Conservation (phyloP, 2,888 invertebrate genomes). For the Acleris cristana region DNA sequence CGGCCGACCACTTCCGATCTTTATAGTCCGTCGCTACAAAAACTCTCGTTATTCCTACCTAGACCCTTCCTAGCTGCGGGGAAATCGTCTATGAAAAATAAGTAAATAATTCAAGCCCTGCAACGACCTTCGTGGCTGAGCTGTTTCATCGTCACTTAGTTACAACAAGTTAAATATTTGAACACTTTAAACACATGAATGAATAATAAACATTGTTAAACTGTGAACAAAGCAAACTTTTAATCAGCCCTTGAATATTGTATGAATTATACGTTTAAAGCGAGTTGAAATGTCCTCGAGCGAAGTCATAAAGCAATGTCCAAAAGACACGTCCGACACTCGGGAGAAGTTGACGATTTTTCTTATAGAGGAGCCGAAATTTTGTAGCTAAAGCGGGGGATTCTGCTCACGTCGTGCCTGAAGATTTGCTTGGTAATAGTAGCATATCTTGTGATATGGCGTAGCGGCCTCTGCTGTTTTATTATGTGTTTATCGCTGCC, state of each 20-base stretch:
- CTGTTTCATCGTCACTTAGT: no score
- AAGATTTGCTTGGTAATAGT: slow-evolving; percentile 42
- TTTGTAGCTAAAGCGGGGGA: slow-evolving; percentile 19
- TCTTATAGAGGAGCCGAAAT: slow-evolving; percentile 15
- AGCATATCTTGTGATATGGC: slow-evolving; percentile 46
- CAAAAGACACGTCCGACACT: slow-evolving; percentile 16
- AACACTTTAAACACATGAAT: neutral
- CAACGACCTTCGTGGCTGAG: no score
- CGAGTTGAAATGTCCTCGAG: neutral
- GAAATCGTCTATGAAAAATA: neutral
- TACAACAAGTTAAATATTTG: no score
- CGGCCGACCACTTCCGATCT: slow-evolving; percentile 4
- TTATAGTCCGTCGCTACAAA: slow-evolving; percentile 4
- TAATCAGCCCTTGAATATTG: slow-evolving; percentile 1
- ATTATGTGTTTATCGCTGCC: slow-evolving; percentile 70
- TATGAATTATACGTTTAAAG: neutral
- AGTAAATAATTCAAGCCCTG: neutral
- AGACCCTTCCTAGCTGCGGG: slow-evolving; percentile 1
- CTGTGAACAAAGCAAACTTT: neutral
- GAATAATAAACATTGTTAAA: neutral
- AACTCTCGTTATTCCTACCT: neutral
- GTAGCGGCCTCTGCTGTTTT: slow-evolving; percentile 47
- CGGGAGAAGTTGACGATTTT: slow-evolving; percentile 14
- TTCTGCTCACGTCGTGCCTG: slow-evolving; percentile 44
- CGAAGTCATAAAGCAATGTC: slow-evolving; percentile 11